Evolutionary conservation across 2,888 invertebrate species (phyloP).

Genomic region (Cryptocephalus moraei): DNA sequence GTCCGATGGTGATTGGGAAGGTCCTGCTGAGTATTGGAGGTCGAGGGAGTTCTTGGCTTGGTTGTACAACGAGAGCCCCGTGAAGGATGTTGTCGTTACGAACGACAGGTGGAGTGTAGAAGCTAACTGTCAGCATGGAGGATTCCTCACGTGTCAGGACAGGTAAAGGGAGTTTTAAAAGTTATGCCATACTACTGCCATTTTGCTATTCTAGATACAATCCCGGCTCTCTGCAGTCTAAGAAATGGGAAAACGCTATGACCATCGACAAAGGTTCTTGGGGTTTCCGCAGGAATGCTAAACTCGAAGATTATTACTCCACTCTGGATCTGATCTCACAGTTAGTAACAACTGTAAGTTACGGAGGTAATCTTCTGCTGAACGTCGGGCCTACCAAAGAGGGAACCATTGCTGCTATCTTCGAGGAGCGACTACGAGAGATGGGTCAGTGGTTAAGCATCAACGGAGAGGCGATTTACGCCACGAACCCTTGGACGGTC

Average conservation of each 20-base stretch:
- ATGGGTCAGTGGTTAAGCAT: slow-evolving; percentile 68
- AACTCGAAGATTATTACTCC: slow-evolving; percentile 55
- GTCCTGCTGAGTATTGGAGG: too few species aligned
- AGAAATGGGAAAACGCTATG: slow-evolving; percentile 96
- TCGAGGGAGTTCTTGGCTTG: slow-evolving; percentile 76
- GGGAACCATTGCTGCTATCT: slow-evolving; percentile 76
- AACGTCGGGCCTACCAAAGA: slow-evolving; percentile 87
- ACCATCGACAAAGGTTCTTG: slow-evolving; percentile 80
- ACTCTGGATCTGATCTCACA: slow-evolving; percentile 57
- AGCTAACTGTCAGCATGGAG: slow-evolving; percentile 77
- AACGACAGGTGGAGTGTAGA: slow-evolving; percentile 91
- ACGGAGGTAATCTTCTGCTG: slow-evolving; percentile 73
- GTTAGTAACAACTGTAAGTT: slow-evolving; percentile 68
- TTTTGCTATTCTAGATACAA: too few species aligned
- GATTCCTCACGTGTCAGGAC: slow-evolving; percentile 77
- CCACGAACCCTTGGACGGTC: slow-evolving; percentile 61
- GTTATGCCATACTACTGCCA: too few species aligned
- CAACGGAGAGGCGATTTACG: slow-evolving; percentile 84
- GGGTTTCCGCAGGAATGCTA: slow-evolving; percentile 72
- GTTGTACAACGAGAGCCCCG: too few species aligned
- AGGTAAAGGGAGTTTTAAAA: too few species aligned
- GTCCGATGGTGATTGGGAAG: too few species aligned
- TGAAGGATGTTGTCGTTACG: slow-evolving; percentile 76
- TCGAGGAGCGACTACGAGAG: slow-evolving; percentile 69
- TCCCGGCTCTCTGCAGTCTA: slow-evolving; percentile 51